phyloP scores from a whole-genome alignment of 2,797 vertebrate species.

The Pelodytes ibericus region DNA sequence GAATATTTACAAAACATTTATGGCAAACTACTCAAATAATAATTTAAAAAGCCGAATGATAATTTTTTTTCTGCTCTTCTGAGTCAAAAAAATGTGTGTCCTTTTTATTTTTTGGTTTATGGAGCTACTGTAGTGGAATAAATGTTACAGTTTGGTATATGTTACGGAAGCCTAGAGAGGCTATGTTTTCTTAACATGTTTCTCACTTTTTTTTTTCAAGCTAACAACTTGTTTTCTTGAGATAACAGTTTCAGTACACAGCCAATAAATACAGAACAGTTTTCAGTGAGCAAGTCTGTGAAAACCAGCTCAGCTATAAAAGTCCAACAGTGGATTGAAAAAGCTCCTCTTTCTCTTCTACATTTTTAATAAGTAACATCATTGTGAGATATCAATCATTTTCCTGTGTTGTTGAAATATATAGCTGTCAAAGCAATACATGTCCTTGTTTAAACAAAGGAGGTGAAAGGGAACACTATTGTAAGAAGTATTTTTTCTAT shows the following conservation, averaged over 20 bases:
- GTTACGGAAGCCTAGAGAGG: too few relatives aligned
- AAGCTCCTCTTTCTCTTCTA: neutral
- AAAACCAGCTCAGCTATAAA: neutral
- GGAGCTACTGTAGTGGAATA: neutral
- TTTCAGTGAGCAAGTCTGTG: neutral
- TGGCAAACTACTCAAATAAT: too few relatives aligned
- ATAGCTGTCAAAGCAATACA: neutral
- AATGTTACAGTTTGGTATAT: neutral
- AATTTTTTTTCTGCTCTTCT: too few relatives aligned
- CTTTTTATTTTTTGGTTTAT: too few relatives aligned
- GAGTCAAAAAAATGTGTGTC: too few relatives aligned
- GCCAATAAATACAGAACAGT: slow-evolving; percentile 3
- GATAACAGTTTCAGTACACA: too few relatives aligned
- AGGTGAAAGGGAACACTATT: neutral
- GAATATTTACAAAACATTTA: too few relatives aligned
- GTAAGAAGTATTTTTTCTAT: neutral
- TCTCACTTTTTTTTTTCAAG: too few relatives aligned
- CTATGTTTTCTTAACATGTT: too few relatives aligned
- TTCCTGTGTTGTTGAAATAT: neutral
- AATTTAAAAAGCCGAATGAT: too few relatives aligned
- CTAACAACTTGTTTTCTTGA: too few relatives aligned
- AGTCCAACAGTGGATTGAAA: neutral
- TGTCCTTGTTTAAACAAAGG: neutral
- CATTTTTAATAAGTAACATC: slow-evolving; percentile 11
- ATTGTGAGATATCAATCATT: neutral